A percentile compares a stretch with the other conserved stretches of the same genome.
Evolutionary conservation across 2,113 vertebrate species (phyloP).

Genomic region (Mesocricetus auratus): DNA sequence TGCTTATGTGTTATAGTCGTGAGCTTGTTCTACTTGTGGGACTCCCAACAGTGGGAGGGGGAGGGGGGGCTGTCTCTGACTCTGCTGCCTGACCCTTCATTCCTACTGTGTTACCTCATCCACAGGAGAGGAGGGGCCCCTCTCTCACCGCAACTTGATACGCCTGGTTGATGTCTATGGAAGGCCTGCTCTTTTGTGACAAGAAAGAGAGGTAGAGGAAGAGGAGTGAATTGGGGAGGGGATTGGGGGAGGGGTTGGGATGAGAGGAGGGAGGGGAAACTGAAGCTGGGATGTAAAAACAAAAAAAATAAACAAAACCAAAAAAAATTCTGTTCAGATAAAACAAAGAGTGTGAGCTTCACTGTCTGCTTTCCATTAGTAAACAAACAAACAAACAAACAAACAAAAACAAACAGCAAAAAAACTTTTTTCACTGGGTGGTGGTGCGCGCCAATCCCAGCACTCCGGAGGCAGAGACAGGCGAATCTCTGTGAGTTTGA

Average conservation of each 20-base stretch:
- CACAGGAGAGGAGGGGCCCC: neutral
- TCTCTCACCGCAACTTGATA: neutral
- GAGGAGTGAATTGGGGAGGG: neutral
- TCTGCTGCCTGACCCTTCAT: neutral
- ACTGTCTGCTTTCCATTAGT: neutral
- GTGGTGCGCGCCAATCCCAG: too few relatives aligned
- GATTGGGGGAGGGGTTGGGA: too few relatives aligned
- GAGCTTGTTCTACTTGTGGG: neutral
- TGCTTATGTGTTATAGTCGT: neutral
- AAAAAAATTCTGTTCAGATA: neutral
- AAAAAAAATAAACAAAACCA: too few relatives aligned
- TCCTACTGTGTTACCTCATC: neutral
- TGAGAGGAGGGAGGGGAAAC: neutral
- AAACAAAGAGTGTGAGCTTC: constrained; percentile 22
- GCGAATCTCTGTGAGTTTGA: too few relatives aligned
- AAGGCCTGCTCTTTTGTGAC: neutral
- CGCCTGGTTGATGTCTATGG: neutral
- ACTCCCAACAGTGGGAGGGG: neutral
- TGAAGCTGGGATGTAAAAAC: neutral
- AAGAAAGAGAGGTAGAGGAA: neutral
- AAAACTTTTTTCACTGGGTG: too few relatives aligned
- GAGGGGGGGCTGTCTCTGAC: too few relatives aligned
- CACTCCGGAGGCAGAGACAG: too few relatives aligned
- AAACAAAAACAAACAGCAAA: too few relatives aligned
- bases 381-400: too few relatives aligned